Conservation (phyloP, 2,797 vertebrate species). For the Falco biarmicus region DNA sequence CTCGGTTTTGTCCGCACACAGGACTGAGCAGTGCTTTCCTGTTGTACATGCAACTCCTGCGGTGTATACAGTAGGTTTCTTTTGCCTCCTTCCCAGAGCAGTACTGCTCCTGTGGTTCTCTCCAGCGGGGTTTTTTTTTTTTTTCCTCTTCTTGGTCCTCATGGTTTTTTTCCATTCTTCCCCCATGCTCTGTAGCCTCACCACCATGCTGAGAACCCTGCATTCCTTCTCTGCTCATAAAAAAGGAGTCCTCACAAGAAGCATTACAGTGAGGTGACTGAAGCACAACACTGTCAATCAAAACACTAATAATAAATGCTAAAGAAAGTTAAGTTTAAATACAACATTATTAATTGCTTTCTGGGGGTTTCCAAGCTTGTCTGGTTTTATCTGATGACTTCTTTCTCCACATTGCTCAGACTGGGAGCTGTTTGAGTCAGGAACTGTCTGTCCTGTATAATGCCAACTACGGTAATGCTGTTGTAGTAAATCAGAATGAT, state of each 20-base stretch:
- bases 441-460: background rate
- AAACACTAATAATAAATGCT: background rate
- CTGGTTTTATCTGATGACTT: slow-evolving; percentile 27
- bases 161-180: slow-evolving; percentile 11
- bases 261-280: background rate
- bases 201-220: background rate
- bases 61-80: background rate
- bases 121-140: background rate
- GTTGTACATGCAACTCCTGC: background rate
- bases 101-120: background rate
- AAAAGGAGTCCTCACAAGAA: background rate
- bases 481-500: background rate
- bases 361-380: background rate
- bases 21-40: background rate
- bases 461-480: background rate
- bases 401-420: background rate
- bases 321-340: slow-evolving; percentile 15
- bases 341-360: background rate
- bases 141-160: background rate
- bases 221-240: background rate
- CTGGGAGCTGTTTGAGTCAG: slow-evolving; percentile 1
- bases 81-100: background rate
- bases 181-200: background rate
- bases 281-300: background rate
- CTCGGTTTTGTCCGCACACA: background rate